These are phyloP conservation scores for Saxidomus purpurata DNA, from an alignment of 1,140 invertebrate genomes.

Conservation along the genomic window DNA sequence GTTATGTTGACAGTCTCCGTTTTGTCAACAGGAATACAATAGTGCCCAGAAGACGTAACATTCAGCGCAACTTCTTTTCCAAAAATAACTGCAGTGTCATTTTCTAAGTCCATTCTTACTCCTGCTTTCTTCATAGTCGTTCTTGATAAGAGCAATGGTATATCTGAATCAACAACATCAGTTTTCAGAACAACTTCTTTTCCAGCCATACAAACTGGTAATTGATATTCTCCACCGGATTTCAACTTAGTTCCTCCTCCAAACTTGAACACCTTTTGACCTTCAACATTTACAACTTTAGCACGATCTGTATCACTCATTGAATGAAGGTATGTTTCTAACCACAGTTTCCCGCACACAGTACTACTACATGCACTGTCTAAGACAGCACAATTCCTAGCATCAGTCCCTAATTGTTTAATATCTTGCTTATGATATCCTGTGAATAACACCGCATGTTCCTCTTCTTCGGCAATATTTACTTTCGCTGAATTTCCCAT, in stretches of 20 bases:
- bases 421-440: conserved; percentile 61
- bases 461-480: conserved; percentile 60
- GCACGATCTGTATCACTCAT: conserved; percentile 18
- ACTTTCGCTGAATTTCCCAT: conserved; percentile 52
- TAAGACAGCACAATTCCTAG: conserved; percentile 65
- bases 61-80: conserved; percentile 69
- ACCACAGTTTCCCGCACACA: conserved; percentile 66
- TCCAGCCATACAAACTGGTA: conserved; percentile 54
- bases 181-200: conserved; percentile 52
- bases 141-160: conserved; percentile 64
- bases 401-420: conserved; percentile 58
- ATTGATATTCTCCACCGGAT: conserved; percentile 38
- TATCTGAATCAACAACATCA: conserved; percentile 67
- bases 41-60: conserved; percentile 68
- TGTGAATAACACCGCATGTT: conserved; percentile 65
- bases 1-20: background rate
- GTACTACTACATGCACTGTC: conserved; percentile 71
- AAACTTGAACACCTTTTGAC: conserved; percentile 68
- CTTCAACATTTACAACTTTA: conserved; percentile 30
- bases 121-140: conserved; percentile 57
- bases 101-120: conserved; percentile 69
- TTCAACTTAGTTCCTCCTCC: conserved; percentile 60
- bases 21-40: conserved; percentile 68
- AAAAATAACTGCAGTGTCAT: conserved; percentile 63
- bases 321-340: conserved; percentile 59